Percentiles rank a stretch among this genome's conserved stretches.
Conservation (phyloP, 1,140 invertebrate genomes). For the Sminthurides bifidus region DNA sequence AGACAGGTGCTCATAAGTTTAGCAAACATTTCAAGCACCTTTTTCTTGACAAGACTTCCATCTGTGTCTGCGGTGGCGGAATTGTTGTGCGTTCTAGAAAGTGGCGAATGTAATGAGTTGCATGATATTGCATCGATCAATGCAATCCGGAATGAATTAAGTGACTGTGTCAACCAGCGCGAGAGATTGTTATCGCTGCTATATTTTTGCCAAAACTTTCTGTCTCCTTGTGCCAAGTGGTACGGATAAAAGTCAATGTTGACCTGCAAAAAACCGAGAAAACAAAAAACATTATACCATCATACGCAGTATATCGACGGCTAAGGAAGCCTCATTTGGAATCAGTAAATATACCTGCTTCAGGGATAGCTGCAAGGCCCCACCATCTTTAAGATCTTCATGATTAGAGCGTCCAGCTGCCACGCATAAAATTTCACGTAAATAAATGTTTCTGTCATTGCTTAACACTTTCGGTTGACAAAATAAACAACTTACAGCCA, state of each 20-base stretch:
- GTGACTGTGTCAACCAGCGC: slow-evolving; percentile 60
- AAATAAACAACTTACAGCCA: slow-evolving; percentile 49
- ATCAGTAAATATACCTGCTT: slow-evolving; percentile 33
- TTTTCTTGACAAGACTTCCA: slow-evolving; percentile 50
- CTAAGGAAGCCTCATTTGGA: no score
- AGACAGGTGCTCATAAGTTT: slow-evolving; percentile 87
- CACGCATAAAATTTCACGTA: slow-evolving; percentile 7
- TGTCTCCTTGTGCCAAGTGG: slow-evolving; percentile 73
- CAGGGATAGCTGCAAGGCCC: slow-evolving; percentile 84
- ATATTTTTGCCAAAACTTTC: slow-evolving; percentile 73
- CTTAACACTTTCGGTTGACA: neutral
- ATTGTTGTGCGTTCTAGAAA: slow-evolving; percentile 8
- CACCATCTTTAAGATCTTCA: slow-evolving; percentile 73
- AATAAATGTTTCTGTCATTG: neutral
- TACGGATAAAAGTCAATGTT: slow-evolving; percentile 95
- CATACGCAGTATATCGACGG: neutral
- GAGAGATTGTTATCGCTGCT: slow-evolving; percentile 47
- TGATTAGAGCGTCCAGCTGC: slow-evolving; percentile 66
- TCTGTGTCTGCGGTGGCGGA: neutral
- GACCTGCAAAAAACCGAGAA: slow-evolving; percentile 48
- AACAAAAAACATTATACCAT: neutral
- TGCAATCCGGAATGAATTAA: slow-evolving; percentile 49
- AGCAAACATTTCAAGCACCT: slow-evolving; percentile 57
- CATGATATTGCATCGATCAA: slow-evolving; percentile 32
- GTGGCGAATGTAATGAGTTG: slow-evolving; percentile 22